A percentile compares a stretch with the other conserved stretches of the same genome.
These are phyloP conservation scores for Halcyon senegalensis DNA, from an alignment of 2,113 vertebrate species.

Conservation along the genomic window DNA sequence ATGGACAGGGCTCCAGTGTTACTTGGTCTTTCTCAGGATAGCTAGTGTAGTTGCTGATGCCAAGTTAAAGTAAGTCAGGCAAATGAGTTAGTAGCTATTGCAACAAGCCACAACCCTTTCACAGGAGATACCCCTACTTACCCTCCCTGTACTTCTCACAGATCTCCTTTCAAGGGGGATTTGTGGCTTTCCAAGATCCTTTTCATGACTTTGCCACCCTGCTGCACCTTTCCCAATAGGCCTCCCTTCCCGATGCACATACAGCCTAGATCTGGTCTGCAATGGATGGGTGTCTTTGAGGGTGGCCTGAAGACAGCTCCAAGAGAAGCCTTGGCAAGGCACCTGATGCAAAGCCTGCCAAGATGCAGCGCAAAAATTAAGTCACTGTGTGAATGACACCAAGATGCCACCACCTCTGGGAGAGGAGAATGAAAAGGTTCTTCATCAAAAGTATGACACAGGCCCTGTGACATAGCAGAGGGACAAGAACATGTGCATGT, in stretches of 20 bases:
- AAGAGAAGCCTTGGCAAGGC: background rate
- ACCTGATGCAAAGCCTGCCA: background rate
- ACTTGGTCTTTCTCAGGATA: background rate
- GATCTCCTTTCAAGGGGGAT: background rate
- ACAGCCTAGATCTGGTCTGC: background rate
- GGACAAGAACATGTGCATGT: rapidly evolving
- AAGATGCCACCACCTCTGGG: background rate
- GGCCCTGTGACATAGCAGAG: background rate
- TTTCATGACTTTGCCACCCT: background rate
- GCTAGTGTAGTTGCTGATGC: background rate
- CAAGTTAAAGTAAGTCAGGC: background rate
- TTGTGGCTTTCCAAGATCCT: background rate
- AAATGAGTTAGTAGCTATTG: background rate
- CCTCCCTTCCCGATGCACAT: background rate
- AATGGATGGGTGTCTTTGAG: background rate
- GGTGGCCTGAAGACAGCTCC: background rate
- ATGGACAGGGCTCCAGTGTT: background rate
- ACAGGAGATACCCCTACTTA: background rate
- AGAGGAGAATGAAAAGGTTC: background rate
- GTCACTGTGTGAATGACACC: background rate
- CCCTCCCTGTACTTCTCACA: background rate
- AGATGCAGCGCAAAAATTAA: background rate
- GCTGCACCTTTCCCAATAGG: background rate
- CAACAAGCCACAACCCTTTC: background rate
- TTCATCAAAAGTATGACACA: background rate